phyloP scores from a whole-genome alignment of 2,888 invertebrate genomes.

The Augochlorella aurata region DNA sequence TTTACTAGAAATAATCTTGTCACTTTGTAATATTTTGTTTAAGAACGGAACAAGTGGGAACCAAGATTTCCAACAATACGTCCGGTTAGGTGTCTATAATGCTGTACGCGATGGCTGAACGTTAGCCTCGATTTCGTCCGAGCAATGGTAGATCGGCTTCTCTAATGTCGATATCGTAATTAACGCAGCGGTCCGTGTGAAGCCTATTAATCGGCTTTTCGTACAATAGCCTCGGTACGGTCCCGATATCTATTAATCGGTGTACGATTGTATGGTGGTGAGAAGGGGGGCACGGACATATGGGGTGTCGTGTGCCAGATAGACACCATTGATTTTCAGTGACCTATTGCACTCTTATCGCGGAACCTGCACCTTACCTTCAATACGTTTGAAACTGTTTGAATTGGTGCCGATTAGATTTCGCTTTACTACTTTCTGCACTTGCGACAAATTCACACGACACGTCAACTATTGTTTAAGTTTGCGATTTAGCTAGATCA shows the following conservation, averaged over 20 bases:
- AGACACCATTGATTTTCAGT: neutral
- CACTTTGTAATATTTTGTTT: too few relatives aligned
- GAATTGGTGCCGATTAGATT: neutral
- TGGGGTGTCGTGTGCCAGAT: neutral
- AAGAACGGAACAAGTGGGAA: neutral
- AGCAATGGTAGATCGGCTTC: constrained; percentile 21
- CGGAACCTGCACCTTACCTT: neutral
- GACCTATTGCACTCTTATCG: neutral
- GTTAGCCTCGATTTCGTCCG: neutral
- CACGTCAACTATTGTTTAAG: too few relatives aligned
- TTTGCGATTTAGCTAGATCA: too few relatives aligned
- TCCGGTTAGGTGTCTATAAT: neutral
- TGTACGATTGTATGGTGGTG: constrained; percentile 8
- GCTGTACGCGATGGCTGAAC: neutral
- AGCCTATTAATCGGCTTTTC: constrained; percentile 53
- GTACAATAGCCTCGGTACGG: constrained; percentile 25
- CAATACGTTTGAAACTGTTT: neutral
- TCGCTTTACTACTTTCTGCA: too few relatives aligned
- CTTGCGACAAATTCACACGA: too few relatives aligned
- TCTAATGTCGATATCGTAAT: constrained; percentile 39
- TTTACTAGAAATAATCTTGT: too few relatives aligned
- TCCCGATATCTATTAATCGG: constrained; percentile 38
- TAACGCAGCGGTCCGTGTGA: constrained; percentile 19
- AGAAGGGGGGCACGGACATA: neutral
- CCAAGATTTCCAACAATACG: neutral